Base-by-base conservation (phyloP, 2,888 invertebrate species). In the Blera fallax region DNA sequence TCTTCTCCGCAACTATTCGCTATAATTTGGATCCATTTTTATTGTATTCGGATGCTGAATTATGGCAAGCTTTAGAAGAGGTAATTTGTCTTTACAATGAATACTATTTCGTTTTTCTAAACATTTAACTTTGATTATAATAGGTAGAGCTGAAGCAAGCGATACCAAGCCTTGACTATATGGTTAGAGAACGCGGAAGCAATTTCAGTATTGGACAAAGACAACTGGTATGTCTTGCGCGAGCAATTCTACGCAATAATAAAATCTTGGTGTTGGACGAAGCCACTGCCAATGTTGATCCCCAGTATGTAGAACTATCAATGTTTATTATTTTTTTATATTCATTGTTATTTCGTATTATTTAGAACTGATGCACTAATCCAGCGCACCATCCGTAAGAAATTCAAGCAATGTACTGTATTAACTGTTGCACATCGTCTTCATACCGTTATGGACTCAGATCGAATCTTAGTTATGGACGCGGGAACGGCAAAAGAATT, bases 381-480 rank as follows among this genome's bases (percentile, higher is more conserved):
- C 89, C 98, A 97, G 91, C 94, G 93, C 89, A 97, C 97, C 0
- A 97, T 98, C 74, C 93, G 97, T 73, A 93, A 93, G 45, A 96
- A 96, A 89, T 98, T 98, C 90, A 93, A 94, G 11, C 93, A 95
- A 18, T 98, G 97, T 91, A 97, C 98, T 0, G 97, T 98, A 7
- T 92, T 98, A 45, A 98, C 98, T 0, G 97, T 98, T 37, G 98
- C 98, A 3, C 98, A 98, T 92, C 94, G 98, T 48, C 93, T 98
- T 29, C 95, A 98, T 91, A 98, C 98, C 0, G 96, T 98, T 87
- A 98, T 98, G 95, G 98, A 98, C 92, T 97, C 97, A 0, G 97
- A 98, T 92, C 94, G 95, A 81, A 95, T 98, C 16, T 93, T 98
- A 90, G 97, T 98, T 1, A 95, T 98, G 95, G 96, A 97, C 89